Base-by-base conservation (phyloP, 2,888 invertebrate species). In the Disparrhopalites patrizii region DNA sequence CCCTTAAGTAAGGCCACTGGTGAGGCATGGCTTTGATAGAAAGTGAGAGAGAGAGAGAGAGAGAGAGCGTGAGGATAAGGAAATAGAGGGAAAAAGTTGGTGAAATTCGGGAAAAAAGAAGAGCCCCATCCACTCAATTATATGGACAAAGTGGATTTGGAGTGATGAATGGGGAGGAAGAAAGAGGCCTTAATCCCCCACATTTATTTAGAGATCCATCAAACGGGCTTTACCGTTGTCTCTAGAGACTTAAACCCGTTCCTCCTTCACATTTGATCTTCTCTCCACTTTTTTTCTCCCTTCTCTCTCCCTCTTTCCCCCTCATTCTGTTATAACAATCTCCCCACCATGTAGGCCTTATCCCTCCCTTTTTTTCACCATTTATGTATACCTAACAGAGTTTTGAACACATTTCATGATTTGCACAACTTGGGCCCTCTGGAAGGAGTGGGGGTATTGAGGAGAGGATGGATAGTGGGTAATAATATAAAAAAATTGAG, bases 101-200 rank as follows among this genome's bases (percentile, higher is more conserved):
- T 50, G 28, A 51, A 65, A 62, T 50, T 51, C 50, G 52, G 33
- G 61, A 61, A 55, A 51, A 63, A 50, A 66, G 47, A 28, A 57
- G 54, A 63, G 57, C 56, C 52, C 67, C 67, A 67, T 62, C 60
- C 70, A 70, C 70, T 70, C 68, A 68, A 70, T 70, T 70, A 68
- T 65, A 56, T 62, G 63, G 65, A 67, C 67, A 69, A 69, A 69
- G 67, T 67, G 67, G 69, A 69, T 69, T 69, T 69, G 50, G 62
- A 65, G 56, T 65, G 66, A 66, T 65, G 56, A 60, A 66, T 66
- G 62, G 58, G 65, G 63, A 63, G 65, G 57, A 60, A 65, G 65
- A 65, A 60, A 60, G 65, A 67, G 62, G 62, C 63, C 62, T 62
- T 65, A 68, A 68, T 66, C 60, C 66, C 54, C 60, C 58, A 64